These are phyloP conservation scores for Cyanoramphus novaezelandiae DNA, from an alignment of 2,113 vertebrate genomes.

Conservation along the genomic window DNA sequence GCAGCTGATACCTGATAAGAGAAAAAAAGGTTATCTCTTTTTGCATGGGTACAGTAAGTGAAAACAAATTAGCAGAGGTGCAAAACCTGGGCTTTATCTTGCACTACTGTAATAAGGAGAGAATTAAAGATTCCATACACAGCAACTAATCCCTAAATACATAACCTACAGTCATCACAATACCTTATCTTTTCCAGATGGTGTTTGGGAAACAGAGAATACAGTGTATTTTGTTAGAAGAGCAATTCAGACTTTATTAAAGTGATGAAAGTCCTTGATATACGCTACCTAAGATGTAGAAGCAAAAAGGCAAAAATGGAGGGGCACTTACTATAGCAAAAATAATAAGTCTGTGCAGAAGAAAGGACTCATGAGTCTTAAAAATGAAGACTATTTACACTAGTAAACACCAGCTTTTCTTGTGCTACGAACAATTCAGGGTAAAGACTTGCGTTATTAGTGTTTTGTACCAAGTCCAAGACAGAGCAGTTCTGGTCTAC, in stretches of 20 bases:
- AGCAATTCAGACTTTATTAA: background rate
- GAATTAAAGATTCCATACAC: background rate
- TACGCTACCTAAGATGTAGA: background rate
- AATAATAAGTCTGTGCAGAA: background rate
- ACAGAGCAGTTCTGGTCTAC: background rate
- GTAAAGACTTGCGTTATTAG: accelerated
- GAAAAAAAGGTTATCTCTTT: slow-evolving; percentile 56
- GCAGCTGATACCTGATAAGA: slow-evolving; percentile 2
- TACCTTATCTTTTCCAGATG: background rate
- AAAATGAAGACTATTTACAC: background rate
- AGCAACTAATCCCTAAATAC: background rate
- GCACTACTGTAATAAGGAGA: background rate
- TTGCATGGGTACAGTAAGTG: background rate
- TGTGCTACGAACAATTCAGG: background rate
- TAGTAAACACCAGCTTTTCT: background rate
- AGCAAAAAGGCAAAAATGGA: background rate
- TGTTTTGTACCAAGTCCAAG: background rate
- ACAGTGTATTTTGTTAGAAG: background rate
- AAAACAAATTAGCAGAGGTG: slow-evolving; percentile 12
- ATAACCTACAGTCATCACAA: accelerated
- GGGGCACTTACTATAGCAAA: background rate
- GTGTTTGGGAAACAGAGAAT: background rate
- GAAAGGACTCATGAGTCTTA: background rate
- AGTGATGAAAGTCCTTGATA: background rate
- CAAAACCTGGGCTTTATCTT: slow-evolving; percentile 28